These are phyloP conservation scores for Xenopus borealis DNA, from an alignment of 2,113 vertebrate species.

Conservation along the genomic window DNA sequence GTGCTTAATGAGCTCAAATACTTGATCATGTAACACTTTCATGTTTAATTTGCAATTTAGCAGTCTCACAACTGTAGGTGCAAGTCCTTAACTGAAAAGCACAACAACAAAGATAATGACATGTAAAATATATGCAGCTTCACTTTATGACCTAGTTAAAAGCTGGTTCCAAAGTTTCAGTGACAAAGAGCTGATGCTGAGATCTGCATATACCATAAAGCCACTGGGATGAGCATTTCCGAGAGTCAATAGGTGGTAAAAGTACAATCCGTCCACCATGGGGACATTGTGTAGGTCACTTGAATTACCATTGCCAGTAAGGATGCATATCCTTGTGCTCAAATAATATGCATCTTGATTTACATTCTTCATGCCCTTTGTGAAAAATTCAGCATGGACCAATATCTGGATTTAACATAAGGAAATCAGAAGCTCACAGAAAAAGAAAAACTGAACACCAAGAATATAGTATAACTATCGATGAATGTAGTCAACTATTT, in stretches of 20 bases:
- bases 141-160: constrained; percentile 42
- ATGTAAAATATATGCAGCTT: constrained; percentile 40
- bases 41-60: constrained; percentile 40
- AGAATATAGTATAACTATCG: no score
- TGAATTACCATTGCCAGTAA: neutral
- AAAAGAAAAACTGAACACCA: no score
- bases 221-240: neutral
- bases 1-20: neutral
- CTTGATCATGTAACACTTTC: constrained; percentile 28
- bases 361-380: neutral
- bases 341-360: neutral
- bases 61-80: constrained; percentile 21
- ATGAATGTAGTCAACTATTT: no score
- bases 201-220: constrained; percentile 1
- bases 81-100: constrained; percentile 29
- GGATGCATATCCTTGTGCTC: neutral
- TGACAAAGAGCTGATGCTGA: neutral
- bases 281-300: neutral
- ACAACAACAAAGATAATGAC: constrained; percentile 41
- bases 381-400: neutral
- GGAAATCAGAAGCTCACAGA: no score
- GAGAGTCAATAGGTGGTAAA: constrained; percentile 2
- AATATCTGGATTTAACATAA: no score
- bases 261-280: neutral
- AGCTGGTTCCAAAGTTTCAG: constrained; percentile 25